Percentiles rank a stretch among this genome's conserved stretches.
Conservation (phyloP, 2,113 vertebrate genomes). For the Pyxicephalus adspersus region DNA sequence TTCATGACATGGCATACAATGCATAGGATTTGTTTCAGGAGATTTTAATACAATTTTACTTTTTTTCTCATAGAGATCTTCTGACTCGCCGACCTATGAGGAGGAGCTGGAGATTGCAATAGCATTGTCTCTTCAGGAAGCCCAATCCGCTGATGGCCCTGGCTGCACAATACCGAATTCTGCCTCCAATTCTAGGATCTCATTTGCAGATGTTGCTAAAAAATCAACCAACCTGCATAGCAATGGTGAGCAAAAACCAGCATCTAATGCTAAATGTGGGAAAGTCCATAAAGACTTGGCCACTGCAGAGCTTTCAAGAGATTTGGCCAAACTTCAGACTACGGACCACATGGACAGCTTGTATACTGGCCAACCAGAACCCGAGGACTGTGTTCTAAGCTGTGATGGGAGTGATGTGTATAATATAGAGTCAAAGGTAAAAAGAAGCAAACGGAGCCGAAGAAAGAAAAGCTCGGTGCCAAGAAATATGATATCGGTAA, state of each 20-base stretch:
- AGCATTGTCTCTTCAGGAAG: constrained; percentile 34
- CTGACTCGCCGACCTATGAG: background rate
- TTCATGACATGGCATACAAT: too few species aligned
- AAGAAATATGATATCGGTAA: background rate
- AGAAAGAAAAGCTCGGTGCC: constrained; percentile 5
- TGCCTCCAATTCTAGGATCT: background rate
- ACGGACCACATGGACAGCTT: background rate
- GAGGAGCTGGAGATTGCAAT: constrained; percentile 38
- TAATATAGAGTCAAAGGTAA: constrained; percentile 19
- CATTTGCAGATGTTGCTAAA: constrained; percentile 36
- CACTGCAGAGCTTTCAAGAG: background rate
- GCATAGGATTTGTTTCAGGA: too few species aligned
- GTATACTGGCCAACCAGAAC: constrained; percentile 46
- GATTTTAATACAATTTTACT: too few species aligned
- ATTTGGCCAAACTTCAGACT: background rate
- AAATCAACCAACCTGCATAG: background rate
- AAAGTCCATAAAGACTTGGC: background rate
- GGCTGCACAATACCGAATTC: background rate
- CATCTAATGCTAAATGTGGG: background rate
- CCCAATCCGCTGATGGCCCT: background rate
- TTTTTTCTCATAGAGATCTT: background rate
- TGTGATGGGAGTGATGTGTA: background rate
- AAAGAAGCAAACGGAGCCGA: constrained; percentile 22
- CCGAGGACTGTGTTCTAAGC: constrained; percentile 33
- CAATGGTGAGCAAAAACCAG: background rate